Evolutionary conservation across 2,113 vertebrate genomes (phyloP).

Genomic region (Chionomys nivalis): DNA sequence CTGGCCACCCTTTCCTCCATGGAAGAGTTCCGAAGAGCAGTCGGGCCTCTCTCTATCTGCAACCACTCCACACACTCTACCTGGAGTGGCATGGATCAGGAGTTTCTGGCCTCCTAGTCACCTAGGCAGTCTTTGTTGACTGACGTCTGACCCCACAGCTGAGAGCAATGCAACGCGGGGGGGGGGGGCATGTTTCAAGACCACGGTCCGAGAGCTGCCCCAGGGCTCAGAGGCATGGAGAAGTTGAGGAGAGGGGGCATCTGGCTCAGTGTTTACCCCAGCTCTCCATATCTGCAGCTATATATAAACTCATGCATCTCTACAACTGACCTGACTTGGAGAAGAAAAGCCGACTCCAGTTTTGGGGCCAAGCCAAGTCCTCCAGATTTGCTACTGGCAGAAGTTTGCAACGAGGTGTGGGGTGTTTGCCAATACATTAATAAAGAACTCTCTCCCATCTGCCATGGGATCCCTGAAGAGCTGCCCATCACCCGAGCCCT

Average conservation of each 20-base stretch:
- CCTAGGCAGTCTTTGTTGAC: accelerated
- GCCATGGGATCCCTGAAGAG: background rate
- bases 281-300: background rate
- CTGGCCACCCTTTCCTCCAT: background rate
- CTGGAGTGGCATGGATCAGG: background rate
- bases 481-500: background rate
- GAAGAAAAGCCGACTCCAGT: background rate
- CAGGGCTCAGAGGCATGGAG: accelerated
- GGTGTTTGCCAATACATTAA: background rate
- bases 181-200: background rate
- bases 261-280: accelerated
- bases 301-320: background rate
- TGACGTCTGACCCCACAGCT: accelerated
- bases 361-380: background rate
- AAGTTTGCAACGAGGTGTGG: accelerated
- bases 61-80: accelerated
- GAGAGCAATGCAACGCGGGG: background rate
- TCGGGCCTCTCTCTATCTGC: background rate
- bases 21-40: too few species aligned
- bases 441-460: background rate
- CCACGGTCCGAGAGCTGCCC: background rate
- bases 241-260: accelerated
- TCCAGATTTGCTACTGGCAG: background rate
- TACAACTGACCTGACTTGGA: background rate
- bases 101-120: background rate